These are phyloP conservation scores for Notocelia uddmanniana DNA, from an alignment of 2,888 invertebrate species.

Conservation along the genomic window DNA sequence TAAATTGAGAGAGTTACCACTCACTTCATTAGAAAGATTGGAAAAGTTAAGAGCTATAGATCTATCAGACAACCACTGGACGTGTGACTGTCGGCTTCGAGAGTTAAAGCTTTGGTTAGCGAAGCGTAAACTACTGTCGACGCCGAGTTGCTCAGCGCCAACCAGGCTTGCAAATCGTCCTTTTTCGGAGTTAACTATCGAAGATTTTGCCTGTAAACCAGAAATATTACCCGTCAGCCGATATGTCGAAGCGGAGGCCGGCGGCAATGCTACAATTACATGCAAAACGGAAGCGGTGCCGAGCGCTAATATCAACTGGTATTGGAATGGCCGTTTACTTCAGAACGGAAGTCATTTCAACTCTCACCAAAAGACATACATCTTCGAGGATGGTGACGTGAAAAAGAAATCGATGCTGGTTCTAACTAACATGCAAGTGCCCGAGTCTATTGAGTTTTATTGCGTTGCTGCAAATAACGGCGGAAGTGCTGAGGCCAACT, in stretches of 20 bases:
- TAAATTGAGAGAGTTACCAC: conserved; percentile 89
- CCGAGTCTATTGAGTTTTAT: conserved; percentile 93
- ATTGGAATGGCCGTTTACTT: conserved; percentile 92
- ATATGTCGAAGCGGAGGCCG: conserved; percentile 91
- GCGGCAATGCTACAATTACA: conserved; percentile 93
- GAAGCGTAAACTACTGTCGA: conserved; percentile 91
- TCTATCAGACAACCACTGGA: conserved; percentile 95
- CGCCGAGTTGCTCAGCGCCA: conserved; percentile 91
- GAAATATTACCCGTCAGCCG: conserved; percentile 91
- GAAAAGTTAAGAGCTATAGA: conserved; percentile 92
- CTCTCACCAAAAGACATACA: conserved; percentile 90
- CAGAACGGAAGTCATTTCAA: conserved; percentile 92
- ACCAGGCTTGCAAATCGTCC: conserved; percentile 89
- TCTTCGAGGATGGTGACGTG: conserved; percentile 91
- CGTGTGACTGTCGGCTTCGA: conserved; percentile 93
- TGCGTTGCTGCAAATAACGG: conserved; percentile 96
- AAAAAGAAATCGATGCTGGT: conserved; percentile 92
- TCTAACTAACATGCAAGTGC: conserved; percentile 93
- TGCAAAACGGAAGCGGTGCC: conserved; percentile 94
- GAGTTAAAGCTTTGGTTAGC: conserved; percentile 93
- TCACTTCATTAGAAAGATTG: conserved; percentile 90
- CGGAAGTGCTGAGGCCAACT: conserved; percentile 95
- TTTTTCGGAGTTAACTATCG: conserved; percentile 91
- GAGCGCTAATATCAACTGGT: conserved; percentile 93
- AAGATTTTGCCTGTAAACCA: conserved; percentile 95